phyloP scores from a whole-genome alignment of 2,888 invertebrate species.

The Amiota communis region DNA sequence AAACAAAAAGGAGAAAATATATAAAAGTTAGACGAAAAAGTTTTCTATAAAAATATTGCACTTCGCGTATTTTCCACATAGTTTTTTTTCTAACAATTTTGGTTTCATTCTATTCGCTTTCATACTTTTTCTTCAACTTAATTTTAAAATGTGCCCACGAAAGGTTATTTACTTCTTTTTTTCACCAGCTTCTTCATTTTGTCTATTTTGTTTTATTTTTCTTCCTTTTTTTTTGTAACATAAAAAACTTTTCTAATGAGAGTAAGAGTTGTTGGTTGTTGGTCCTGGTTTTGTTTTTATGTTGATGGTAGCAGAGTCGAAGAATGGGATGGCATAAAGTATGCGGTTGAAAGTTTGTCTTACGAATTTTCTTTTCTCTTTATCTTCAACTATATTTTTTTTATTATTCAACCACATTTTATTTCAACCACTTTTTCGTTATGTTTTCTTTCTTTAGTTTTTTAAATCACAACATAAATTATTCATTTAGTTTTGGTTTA shows the following conservation, averaged over 20 bases:
- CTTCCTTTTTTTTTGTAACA: constrained; percentile 15
- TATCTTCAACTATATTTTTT: neutral
- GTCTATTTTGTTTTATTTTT: too few species aligned
- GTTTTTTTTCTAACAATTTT: constrained; percentile 16
- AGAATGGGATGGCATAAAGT: neutral
- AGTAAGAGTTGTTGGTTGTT: constrained; percentile 55
- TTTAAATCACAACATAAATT: constrained; percentile 51
- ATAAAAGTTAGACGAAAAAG: constrained; percentile 63
- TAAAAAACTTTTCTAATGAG: constrained; percentile 62
- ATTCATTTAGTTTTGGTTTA: constrained; percentile 48
- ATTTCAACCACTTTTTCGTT: constrained; percentile 39
- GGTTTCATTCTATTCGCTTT: constrained; percentile 25
- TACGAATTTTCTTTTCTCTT: constrained; percentile 5
- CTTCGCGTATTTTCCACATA: constrained; percentile 20
- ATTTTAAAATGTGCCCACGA: constrained; percentile 37
- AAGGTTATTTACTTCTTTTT: constrained; percentile 46
- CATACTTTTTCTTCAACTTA: constrained; percentile 20
- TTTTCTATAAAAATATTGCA: constrained; percentile 47
- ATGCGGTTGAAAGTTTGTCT: constrained; percentile 16
- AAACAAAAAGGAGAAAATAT: constrained; percentile 27
- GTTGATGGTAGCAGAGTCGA: neutral
- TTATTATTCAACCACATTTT: constrained; percentile 6
- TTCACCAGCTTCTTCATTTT: too few species aligned
- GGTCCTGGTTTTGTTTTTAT: constrained; percentile 15
- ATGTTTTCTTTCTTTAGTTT: constrained; percentile 35